Evolutionary conservation across 2,888 invertebrate genomes (phyloP).

Genomic region (Oxyteleia sp.): DNA sequence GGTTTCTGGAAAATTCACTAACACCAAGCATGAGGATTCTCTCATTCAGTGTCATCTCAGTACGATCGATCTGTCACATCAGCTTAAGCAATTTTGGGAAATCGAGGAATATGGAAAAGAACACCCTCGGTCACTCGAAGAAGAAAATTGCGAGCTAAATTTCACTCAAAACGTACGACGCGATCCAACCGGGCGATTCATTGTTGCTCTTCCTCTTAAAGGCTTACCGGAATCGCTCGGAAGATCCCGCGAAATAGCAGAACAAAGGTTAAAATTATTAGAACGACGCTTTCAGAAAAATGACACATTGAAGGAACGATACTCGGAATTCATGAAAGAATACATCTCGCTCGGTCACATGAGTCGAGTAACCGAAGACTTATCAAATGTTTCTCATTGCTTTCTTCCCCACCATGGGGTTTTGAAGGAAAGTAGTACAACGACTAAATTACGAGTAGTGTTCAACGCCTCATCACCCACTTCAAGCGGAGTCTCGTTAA

Average conservation of each 20-base stretch:
- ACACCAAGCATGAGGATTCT: neutral
- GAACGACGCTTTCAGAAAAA: slow-evolving; percentile 25
- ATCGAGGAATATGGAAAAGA: slow-evolving; percentile 21
- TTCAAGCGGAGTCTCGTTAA: too few species aligned
- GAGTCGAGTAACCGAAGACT: neutral
- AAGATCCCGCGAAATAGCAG: slow-evolving; percentile 17
- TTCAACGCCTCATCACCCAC: too few species aligned
- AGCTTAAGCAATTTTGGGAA: slow-evolving; percentile 23
- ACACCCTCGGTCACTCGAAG: neutral
- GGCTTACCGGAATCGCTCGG: slow-evolving; percentile 14
- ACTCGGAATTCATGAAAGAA: slow-evolving; percentile 33
- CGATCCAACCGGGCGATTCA: slow-evolving; percentile 15
- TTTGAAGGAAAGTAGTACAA: too few species aligned
- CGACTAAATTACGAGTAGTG: too few species aligned
- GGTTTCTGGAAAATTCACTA: slow-evolving; percentile 6
- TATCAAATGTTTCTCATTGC: slow-evolving; percentile 1
- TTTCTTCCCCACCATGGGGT: too few species aligned
- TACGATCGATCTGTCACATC: slow-evolving; percentile 11
- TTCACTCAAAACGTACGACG: slow-evolving; percentile 14
- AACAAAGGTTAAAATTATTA: slow-evolving; percentile 12
- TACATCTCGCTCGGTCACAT: slow-evolving; percentile 35
- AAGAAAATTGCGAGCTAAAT: slow-evolving; percentile 18
- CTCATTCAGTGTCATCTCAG: neutral
- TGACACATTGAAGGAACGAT: neutral
- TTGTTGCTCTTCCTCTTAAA: slow-evolving; percentile 28